These are phyloP conservation scores for Druon quercuslanigerum DNA, from an alignment of 1,140 invertebrate species.

Conservation along the genomic window DNA sequence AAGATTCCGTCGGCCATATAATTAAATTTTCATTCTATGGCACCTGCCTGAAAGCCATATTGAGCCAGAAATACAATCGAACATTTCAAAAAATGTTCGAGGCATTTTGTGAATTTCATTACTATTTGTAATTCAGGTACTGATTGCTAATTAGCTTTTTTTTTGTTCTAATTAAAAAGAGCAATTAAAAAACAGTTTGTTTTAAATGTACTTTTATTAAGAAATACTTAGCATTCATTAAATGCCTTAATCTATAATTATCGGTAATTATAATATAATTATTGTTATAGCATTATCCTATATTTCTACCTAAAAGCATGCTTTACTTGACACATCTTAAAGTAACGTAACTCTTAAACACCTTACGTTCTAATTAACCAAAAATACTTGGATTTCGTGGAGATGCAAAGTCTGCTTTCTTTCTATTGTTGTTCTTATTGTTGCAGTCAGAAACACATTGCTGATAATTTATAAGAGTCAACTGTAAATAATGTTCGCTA, in stretches of 20 bases:
- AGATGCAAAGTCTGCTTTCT: conserved; percentile 52
- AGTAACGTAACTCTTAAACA: conserved; percentile 70
- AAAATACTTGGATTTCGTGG: conserved; percentile 67
- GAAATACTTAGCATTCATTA: conserved; percentile 77
- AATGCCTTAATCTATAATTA: conserved; percentile 75
- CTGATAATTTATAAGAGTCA: conserved; percentile 15
- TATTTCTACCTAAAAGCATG: conserved; percentile 74
- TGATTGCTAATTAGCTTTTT: too few relatives aligned
- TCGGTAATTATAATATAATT: conserved; percentile 73
- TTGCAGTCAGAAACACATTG: conserved; percentile 23
- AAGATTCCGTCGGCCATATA: too few relatives aligned
- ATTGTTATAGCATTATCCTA: conserved; percentile 75
- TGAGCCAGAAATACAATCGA: too few relatives aligned
- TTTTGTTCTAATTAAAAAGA: too few relatives aligned
- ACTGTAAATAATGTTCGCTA: conserved; percentile 13
- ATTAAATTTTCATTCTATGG: too few relatives aligned
- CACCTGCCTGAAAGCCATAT: too few relatives aligned
- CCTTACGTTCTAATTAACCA: conserved; percentile 64
- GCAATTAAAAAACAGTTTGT: conserved; percentile 38
- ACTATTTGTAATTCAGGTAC: too few relatives aligned
- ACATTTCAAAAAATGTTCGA: too few relatives aligned
- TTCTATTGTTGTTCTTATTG: conserved; percentile 27
- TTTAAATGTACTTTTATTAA: conserved; percentile 76
- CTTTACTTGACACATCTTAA: conserved; percentile 75
- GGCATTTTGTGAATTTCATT: too few relatives aligned